phyloP scores from a whole-genome alignment of 1,140 invertebrate genomes.

The Nomia melanderi region DNA sequence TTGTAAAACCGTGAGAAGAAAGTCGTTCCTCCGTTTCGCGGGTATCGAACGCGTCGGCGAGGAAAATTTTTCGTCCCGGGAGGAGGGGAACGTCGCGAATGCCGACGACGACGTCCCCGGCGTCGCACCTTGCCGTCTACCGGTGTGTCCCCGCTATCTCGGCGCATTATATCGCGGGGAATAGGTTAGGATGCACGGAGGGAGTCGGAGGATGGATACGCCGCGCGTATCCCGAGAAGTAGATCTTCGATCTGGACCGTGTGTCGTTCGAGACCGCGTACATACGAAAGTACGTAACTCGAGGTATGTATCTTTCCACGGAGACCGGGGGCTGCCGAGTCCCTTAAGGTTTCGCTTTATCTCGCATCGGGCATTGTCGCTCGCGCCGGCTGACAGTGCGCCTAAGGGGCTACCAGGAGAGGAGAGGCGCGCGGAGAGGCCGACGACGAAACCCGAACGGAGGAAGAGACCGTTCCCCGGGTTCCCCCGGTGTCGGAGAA shows the following conservation, averaged over 20 bases:
- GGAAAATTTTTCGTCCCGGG: not conserved
- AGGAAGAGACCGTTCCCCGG: not conserved
- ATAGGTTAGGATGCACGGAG: conserved; percentile 17
- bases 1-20: not conserved
- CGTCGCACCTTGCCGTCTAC: not conserved
- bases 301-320: conserved; percentile 46
- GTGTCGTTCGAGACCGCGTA: conserved; percentile 29
- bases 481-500: conserved; percentile 17
- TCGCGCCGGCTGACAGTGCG: conserved; percentile 75
- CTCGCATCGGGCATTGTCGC: conserved; percentile 79
- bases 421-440: conserved; percentile 6
- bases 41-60: not conserved
- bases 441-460: conserved; percentile 6
- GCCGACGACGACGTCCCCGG: not conserved
- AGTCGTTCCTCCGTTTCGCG: not conserved
- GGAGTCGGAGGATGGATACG: not conserved
- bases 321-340: conserved; percentile 35
- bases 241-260: conserved; percentile 59
- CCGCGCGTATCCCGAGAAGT: conserved; percentile 28
- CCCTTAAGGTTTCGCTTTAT: conserved; percentile 70
- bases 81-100: not conserved
- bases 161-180: conserved; percentile 37
- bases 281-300: conserved; percentile 40
- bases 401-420: conserved; percentile 52
- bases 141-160: conserved; percentile 10